Evolutionary conservation across 1,140 invertebrate genomes (phyloP), one percentile per base, ranked within the genome.

Genomic region (Papilio polytes): DNA sequence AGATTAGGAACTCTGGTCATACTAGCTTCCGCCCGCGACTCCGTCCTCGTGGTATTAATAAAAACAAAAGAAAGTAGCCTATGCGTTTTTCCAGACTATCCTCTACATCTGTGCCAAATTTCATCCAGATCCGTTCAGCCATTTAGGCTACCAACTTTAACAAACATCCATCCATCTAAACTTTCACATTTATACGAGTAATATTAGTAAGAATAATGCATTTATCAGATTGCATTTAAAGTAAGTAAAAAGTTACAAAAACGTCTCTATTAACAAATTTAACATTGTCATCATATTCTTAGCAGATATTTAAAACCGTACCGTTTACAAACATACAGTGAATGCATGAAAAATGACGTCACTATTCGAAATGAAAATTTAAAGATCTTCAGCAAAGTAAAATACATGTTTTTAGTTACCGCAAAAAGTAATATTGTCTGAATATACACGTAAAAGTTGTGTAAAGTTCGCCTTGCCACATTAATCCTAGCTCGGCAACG

Each of bases 401-500:
- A 7, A 1, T 18, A 3, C 18, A 53, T 20, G 26, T 63, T 63
- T 63, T 26, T 63, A 63, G 56, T 22, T 20, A 63, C 8, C 2
- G 12, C n/a, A 63, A 63, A 63, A 20, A 63, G n/a, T 22, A 22
- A 22, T 63, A 63, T 22, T 22, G 56, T 22, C 56, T 22, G 56
- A 63, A 22, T 63, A 20, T 63, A 63, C 20, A 12, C n/a, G n/a
- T 56, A 56, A 63, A 63, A 20, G 1, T 22, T 22, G 2, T 59
- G 10, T 59, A 59, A 59, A 22, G 56, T 59, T 59, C n/a, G n/a
- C n/a, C 20, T 20, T 59, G 56, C 56, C 56, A 59, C 56, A 59
- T 59, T 59, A 59, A 22, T 59, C 20, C 56, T 59, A 59, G 56
- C 56, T 59, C 20, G n/a, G 56, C 56, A 59, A 59, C n/a, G 56